Base-by-base conservation (phyloP, 1,140 invertebrate species). In the Zophobas atratus region DNA sequence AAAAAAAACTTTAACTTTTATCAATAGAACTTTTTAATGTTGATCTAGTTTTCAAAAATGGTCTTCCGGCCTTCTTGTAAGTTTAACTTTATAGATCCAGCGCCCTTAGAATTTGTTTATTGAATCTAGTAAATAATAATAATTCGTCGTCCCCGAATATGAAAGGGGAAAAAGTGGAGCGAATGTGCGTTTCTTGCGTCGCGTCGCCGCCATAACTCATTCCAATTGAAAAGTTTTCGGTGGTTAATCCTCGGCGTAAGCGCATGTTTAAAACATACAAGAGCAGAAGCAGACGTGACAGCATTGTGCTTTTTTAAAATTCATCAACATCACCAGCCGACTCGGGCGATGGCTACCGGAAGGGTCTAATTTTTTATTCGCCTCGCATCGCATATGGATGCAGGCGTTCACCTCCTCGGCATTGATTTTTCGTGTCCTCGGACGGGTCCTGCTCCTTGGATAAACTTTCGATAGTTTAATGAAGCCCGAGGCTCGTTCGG, bases 361-460 rank as follows among this genome's bases (percentile, higher is more conserved):
- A 78, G 72, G 77, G 72, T 78, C 77, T 67, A 75, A 78, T 78
- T 78, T 78, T 75, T 78, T 78, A 78, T 78, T 78, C 77, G 36
- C 35, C 70, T 78, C 77, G 56, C 77, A 78, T 78, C 72, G 77
- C 73, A 78, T 78, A 78, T 78, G 77, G 77, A 78, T 75, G 76
- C 76, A 77, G 70, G 41, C 76, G 70, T 73, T 77, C 70, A 77
- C 76, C 70, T 77, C 51, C 57, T 75, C 38, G n/a, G 57, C 53
- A 60, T 74, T 74, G 71, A 74, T 74, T 74, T 74, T 78, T 67
- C 55, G 39, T 75, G 77, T 70, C 77, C 72, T 73, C 75, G 56
- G 53, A 53, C 34, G 56, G 33, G 63, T n/a, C 8, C 41, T 57
- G 55, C 55, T 76, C 46, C 39, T 76, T 57, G 36, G 51, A 49